Base-by-base conservation (phyloP, 2,113 vertebrate genomes). In the Capra hircus region DNA sequence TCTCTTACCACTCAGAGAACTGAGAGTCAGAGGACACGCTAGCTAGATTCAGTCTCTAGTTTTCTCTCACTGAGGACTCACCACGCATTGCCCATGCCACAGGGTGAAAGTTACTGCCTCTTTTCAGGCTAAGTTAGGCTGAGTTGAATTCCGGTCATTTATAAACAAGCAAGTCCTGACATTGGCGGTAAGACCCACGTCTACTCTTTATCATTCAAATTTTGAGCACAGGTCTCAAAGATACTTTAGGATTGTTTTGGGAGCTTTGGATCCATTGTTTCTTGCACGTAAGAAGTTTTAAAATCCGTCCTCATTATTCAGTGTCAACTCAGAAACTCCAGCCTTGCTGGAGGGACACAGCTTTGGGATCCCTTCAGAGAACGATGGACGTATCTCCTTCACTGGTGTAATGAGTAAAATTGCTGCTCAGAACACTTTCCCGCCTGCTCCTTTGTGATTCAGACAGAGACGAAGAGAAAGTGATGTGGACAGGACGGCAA, bases 311-410 rank as follows among this genome's bases (percentile, higher is more conserved):
- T 93, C 28, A 5, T 11, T 60, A 11, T 15, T 50, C 11, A 2
- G 30, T 25, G 59, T 88, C 82, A 45, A 64, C 33, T 86, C 27
- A 16, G 45, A 28, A 91, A 40, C 33, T 82, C n/a, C 21, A n/a
- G 62, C 21, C 30, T 85, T 2, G 33, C n/a, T 28, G 43, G 3
- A 19, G 84, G 59, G 17, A 62, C 8, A 4, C 16, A 67, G n/a
- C 28, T 28, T 15, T 28, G 30, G 36, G 28, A 77, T 27, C 11
- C 67, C 45, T 88, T 98, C 96, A 99, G 95, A 97, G 60, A 0
- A 98, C 96, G 27, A 98, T 30, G 28, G 98, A 98, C 0, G 4
- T 67, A 0, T 98, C 98, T 25, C 98, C 99, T 1, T 99, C 98
- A 0, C 97, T 99, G 10, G 98, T 99, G 50, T 97, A 98, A 36